phyloP scores from a whole-genome alignment of 2,797 vertebrate genomes.

The Pseudotriccus pelzelni region DNA sequence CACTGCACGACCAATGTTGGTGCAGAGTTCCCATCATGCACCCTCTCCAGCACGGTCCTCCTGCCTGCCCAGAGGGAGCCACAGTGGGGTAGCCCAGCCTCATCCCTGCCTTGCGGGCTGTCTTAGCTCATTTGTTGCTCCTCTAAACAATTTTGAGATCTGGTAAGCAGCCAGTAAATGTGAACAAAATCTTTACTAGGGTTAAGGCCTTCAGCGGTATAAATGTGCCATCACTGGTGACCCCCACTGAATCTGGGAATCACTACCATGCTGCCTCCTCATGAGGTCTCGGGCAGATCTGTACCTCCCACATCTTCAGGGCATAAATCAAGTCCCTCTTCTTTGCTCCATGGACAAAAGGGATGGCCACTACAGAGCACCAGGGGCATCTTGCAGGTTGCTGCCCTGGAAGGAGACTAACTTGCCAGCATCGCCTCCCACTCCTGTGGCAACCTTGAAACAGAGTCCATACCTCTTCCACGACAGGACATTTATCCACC shows the following conservation, averaged over 20 bases:
- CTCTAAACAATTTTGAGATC: background rate
- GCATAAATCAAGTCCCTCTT: background rate
- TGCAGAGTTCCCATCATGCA: background rate
- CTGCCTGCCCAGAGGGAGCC: background rate
- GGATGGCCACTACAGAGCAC: background rate
- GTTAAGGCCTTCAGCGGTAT: background rate
- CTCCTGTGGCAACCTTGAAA: background rate
- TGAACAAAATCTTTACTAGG: background rate
- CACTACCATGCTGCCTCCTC: background rate
- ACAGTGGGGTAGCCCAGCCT: background rate
- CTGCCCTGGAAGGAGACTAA: background rate
- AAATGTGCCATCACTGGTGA: background rate
- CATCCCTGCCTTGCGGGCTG: background rate
- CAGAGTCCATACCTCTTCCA: background rate
- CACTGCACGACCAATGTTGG: rapidly evolving
- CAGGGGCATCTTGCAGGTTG: background rate
- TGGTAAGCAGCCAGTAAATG: background rate
- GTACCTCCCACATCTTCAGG: background rate
- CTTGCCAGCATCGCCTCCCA: background rate
- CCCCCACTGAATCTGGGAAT: background rate
- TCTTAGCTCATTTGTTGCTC: background rate
- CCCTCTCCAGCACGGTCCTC: background rate
- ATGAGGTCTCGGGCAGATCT: background rate
- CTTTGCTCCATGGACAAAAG: background rate
- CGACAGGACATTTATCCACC: background rate